Evolutionary conservation across 2,888 invertebrate species (phyloP).

Genomic region (Tetropium fuscum): DNA sequence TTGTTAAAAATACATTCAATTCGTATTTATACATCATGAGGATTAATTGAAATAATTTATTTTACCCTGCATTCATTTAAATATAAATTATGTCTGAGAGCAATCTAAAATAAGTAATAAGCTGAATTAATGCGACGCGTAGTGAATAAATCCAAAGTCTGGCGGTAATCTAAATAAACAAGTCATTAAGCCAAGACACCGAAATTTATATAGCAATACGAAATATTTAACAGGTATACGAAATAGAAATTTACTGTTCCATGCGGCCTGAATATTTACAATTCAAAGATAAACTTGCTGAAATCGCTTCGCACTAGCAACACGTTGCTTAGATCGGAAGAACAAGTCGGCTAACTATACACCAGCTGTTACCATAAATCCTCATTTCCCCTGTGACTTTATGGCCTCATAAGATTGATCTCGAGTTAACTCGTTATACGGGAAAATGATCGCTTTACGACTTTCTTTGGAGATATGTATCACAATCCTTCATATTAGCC

Average conservation of each 20-base stretch:
- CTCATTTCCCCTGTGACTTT: conserved; percentile 23
- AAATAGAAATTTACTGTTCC: conserved; percentile 21
- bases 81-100: no score
- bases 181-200: conserved; percentile 5
- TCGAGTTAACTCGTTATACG: conserved; percentile 25
- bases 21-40: no score
- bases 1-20: no score
- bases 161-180: conserved; percentile 8
- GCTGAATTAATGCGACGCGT: no score
- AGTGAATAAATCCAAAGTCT: neutral
- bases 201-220: conserved; percentile 19
- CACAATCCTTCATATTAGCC: no score
- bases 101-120: no score
- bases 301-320: conserved; percentile 22
- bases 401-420: conserved; percentile 27
- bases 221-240: no score
- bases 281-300: conserved; percentile 23
- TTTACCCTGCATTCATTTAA: no score
- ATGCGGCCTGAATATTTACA: conserved; percentile 21
- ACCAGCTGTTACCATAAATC: conserved; percentile 28
- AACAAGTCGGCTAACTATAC: conserved; percentile 25
- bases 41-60: no score
- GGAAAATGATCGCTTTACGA: conserved; percentile 16
- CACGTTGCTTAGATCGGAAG: conserved; percentile 24
- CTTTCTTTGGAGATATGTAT: neutral